Conservation (phyloP, 2,797 vertebrate genomes). For the Onychomys arenicola region DNA sequence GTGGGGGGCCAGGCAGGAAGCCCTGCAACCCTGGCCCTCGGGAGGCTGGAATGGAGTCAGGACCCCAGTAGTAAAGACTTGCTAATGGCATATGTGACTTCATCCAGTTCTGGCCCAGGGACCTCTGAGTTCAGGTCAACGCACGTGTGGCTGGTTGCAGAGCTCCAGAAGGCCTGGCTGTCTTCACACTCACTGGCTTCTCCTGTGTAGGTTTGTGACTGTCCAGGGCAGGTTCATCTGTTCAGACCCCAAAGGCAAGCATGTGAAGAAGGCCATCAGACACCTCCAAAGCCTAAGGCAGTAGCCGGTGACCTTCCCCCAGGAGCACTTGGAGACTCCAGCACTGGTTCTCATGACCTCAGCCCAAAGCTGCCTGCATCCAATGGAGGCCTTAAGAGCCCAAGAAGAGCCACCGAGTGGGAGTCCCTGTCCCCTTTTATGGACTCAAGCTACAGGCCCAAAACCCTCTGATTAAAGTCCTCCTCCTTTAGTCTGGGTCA, state of each 20-base stretch:
- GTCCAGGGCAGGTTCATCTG: constrained; percentile 25
- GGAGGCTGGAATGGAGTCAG: background rate
- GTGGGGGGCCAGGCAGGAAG: background rate
- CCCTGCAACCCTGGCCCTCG: background rate
- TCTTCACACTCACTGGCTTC: background rate
- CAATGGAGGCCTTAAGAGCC: background rate
- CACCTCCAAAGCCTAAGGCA: rapidly evolving
- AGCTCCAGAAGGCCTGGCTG: background rate
- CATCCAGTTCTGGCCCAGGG: background rate
- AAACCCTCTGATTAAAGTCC: constrained; percentile 43
- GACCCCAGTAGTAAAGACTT: background rate
- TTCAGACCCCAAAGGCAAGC: background rate
- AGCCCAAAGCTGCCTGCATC: background rate
- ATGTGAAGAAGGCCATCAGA: background rate
- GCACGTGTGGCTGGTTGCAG: rapidly evolving
- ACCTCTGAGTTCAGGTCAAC: background rate
- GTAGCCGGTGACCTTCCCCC: background rate
- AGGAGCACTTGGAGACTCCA: background rate
- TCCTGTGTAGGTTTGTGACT: constrained; percentile 61
- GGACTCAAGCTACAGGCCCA: background rate
- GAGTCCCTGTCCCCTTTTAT: background rate
- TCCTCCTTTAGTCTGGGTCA: constrained; percentile 8
- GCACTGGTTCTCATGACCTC: background rate
- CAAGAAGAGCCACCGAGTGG: background rate
- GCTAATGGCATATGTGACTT: background rate